phyloP scores from a whole-genome alignment of 23 tunicate genomes.

The Oikopleura dioica region DNA sequence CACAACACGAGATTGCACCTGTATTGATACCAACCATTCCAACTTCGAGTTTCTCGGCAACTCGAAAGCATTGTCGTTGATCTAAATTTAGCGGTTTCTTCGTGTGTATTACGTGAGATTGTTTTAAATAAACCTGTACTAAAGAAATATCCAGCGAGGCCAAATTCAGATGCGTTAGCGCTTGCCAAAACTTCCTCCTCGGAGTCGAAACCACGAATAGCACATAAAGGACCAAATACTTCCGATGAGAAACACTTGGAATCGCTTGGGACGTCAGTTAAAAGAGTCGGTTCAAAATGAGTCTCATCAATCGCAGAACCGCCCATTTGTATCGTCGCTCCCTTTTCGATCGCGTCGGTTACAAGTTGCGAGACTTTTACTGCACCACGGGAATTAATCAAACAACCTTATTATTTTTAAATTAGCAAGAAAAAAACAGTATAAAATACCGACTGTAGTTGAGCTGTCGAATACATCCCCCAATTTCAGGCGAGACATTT shows the following conservation, averaged over 20 bases:
- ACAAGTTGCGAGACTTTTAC: constrained; percentile 13
- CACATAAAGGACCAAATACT: constrained; percentile 20
- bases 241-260: constrained; percentile 14
- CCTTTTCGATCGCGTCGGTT: constrained; percentile 13
- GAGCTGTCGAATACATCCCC: constrained; percentile 15
- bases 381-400: constrained; percentile 12
- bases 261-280: constrained; percentile 9
- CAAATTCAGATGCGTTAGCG: constrained; percentile 15
- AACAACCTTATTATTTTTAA: too few species aligned
- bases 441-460: not conserved
- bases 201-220: constrained; percentile 12
- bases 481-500: not conserved
- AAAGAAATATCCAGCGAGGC: constrained; percentile 22
- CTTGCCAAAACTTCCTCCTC: constrained; percentile 21
- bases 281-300: constrained; percentile 20
- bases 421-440: not conserved
- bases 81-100: too few species aligned
- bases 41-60: constrained; percentile 17
- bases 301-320: constrained; percentile 13
- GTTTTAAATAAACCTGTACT: constrained; percentile 15
- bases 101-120: too few species aligned
- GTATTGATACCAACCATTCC: constrained; percentile 21
- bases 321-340: constrained; percentile 16
- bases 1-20: not conserved
- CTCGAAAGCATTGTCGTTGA: constrained; percentile 17